phyloP scores from a whole-genome alignment of 2,888 invertebrate species.

The Chymomyza procnemis region DNA sequence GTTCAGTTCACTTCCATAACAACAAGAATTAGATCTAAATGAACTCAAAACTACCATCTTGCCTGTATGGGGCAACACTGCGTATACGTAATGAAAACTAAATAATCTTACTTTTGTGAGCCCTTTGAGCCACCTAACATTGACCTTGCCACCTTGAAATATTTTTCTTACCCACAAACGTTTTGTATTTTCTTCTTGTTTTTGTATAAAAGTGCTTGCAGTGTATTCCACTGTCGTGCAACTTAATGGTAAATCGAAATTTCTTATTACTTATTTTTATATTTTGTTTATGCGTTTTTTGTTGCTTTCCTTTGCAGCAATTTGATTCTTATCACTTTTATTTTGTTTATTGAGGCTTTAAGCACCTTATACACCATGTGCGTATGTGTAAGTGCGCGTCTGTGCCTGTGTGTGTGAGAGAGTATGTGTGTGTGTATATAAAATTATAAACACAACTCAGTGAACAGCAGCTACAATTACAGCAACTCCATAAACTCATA shows the following conservation, averaged over 20 bases:
- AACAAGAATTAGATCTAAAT: no score
- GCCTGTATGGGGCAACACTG: no score
- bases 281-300: slow-evolving; percentile 7
- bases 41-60: no score
- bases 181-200: no score
- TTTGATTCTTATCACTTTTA: slow-evolving; percentile 30
- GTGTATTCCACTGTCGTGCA: neutral
- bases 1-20: no score
- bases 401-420: slow-evolving; percentile 14
- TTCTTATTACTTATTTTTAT: neutral
- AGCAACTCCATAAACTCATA: slow-evolving; percentile 30
- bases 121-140: no score
- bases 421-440: slow-evolving; percentile 15
- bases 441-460: slow-evolving; percentile 28
- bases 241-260: no score
- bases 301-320: slow-evolving; percentile 19
- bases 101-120: no score
- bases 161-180: no score
- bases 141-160: no score
- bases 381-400: slow-evolving; percentile 15
- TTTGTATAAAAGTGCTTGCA: neutral
- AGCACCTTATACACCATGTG: slow-evolving; percentile 2
- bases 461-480: slow-evolving; percentile 4
- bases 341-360: slow-evolving; percentile 17
- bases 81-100: no score